phyloP scores from a whole-genome alignment of 2,888 invertebrate genomes.

The Digitonthophagus gazella region DNA sequence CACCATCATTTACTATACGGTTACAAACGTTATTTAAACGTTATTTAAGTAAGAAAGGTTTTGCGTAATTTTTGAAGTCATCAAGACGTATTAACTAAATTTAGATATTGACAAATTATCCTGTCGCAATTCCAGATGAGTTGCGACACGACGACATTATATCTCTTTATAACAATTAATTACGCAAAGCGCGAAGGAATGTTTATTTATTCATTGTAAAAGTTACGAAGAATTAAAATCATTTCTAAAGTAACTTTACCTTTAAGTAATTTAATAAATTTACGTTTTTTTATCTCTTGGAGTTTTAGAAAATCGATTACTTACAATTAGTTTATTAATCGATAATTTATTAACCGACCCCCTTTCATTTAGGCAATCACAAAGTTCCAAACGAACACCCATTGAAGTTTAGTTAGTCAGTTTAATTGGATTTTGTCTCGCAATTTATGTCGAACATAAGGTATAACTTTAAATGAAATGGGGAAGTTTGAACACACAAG shows the following conservation, averaged over 20 bases:
- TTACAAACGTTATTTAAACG: neutral
- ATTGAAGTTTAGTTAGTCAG: neutral
- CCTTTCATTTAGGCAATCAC: neutral
- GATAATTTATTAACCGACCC: too few species aligned
- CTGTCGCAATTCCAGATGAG: neutral
- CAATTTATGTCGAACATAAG: neutral
- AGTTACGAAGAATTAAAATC: too few species aligned
- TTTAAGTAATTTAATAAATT: too few species aligned
- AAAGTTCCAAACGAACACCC: neutral
- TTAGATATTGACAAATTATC: neutral
- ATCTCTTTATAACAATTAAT: neutral
- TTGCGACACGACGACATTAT: neutral
- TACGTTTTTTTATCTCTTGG: too few species aligned
- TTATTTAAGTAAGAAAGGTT: neutral
- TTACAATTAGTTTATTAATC: too few species aligned
- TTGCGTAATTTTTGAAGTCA: neutral
- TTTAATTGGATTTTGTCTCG: neutral
- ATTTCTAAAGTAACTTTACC: too few species aligned
- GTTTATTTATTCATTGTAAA: neutral
- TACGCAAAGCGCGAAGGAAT: neutral
- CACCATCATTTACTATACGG: too few species aligned
- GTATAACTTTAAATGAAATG: neutral
- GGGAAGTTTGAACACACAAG: neutral
- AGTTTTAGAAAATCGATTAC: too few species aligned
- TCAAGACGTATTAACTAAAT: neutral